Evolutionary conservation across 2,797 vertebrate species (phyloP), one percentile per base, ranked within the genome.

Genomic region (Xenentodon cancila): DNA sequence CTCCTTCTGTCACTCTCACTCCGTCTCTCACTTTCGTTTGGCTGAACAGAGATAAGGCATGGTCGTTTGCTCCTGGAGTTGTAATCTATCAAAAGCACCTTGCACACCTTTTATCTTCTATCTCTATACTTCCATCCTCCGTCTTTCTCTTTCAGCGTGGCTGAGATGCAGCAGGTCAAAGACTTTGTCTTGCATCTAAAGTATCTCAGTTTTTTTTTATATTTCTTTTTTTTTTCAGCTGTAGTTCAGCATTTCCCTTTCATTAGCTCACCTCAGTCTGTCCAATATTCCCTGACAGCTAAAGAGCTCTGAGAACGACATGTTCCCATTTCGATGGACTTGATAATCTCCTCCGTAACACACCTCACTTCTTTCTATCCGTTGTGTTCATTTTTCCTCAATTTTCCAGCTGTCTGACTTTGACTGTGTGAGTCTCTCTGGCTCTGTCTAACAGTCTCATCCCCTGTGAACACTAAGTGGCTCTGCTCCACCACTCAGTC

Each of bases 391-490:
- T 64, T 77, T 72, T 66, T 48, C 32, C 64, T 60, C 37, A 27
- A 60, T 81, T 78, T 81, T 79, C 77, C 81, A 71, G 55, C 73
- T 75, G 74, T 72, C 45, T 78, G 69, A 45, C 50, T 77, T 58
- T 42, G 12, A 58, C 59, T 21, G 55, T 50, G 46, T 37, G 37
- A 59, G 53, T 71, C 70, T 59, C 59, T 71, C 64, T 13, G 57
- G 74, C 37, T 79, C 77, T 79, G 72, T 84, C 68, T 73, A 76
- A 71, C 69, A 51, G 71, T 77, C 80, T 82, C 80, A 82, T 84
- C 81, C 73, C 77, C 68, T 64, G 67, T 75, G 77, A 72, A 53
- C 79, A 27, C 64, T 82, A 79, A 88, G 86, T 78, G 73, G 69
- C 72, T 68, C 62, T 65, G 53, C 84, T 86, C 81, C 69, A 79